Conservation (phyloP, 2,113 vertebrate genomes). For the Podarcis muralis region DNA sequence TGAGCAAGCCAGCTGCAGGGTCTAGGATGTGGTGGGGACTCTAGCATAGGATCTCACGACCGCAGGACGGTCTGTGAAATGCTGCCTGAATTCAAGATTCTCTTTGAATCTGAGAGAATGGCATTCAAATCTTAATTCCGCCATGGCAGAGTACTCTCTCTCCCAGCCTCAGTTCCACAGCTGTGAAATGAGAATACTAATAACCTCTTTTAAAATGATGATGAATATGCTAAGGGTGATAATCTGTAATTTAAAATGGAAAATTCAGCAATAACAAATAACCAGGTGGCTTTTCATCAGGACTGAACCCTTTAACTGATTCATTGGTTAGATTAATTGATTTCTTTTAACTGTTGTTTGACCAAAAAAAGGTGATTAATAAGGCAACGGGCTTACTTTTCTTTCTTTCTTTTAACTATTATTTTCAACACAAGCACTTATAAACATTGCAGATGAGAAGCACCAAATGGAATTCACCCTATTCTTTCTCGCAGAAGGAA, state of each 20-base stretch:
- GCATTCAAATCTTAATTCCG: not conserved
- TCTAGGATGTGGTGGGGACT: not conserved
- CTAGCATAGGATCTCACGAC: not conserved
- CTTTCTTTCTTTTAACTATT: not conserved
- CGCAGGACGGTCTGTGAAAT: not conserved
- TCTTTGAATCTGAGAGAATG: not conserved
- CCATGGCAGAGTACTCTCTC: not conserved
- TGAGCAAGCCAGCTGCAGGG: no score
- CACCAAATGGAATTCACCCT: not conserved
- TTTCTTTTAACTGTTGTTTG: not conserved
- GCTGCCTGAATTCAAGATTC: not conserved
- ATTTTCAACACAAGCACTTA: not conserved
- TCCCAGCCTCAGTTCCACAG: not conserved
- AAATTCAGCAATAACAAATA: not conserved
- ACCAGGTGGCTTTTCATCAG: not conserved
- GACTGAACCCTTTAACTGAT: not conserved
- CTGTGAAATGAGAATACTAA: not conserved
- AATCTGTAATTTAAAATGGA: not conserved
- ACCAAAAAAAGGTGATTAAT: not conserved
- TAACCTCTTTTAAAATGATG: not conserved
- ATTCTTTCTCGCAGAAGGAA: not conserved
- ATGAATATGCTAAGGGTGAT: not conserved
- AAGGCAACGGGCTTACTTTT: not conserved
- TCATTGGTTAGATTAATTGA: not conserved
- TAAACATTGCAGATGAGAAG: not conserved